Conservation (phyloP, 2,113 vertebrate species). For the Aphelocoma coerulescens region DNA sequence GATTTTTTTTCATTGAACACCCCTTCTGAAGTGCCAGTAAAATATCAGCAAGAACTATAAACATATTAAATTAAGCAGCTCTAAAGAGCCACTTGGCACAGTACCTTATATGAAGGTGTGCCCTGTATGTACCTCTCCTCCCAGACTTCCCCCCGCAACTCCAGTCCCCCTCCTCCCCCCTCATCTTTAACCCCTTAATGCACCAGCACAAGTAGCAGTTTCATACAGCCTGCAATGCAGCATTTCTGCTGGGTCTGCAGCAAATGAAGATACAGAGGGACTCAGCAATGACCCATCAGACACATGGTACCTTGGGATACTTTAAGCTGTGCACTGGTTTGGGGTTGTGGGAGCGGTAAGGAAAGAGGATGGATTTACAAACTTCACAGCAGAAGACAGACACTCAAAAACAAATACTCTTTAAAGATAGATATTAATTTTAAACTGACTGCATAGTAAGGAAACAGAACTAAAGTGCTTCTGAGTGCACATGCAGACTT, state of each 20-base stretch:
- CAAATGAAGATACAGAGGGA: neutral
- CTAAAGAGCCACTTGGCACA: neutral
- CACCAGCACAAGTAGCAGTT: neutral
- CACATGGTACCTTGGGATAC: neutral
- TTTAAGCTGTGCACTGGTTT: neutral
- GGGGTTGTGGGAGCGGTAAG: neutral
- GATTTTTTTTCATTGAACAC: constrained; percentile 20
- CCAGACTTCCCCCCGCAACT: neutral
- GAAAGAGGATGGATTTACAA: neutral
- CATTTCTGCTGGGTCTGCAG: neutral
- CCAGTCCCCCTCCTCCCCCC: neutral
- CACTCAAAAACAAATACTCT: neutral
- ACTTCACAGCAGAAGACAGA: neutral
- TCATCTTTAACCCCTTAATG: neutral
- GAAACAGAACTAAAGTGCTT: neutral
- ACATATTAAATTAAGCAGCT: neutral
- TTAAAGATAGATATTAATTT: neutral
- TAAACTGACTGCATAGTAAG: neutral
- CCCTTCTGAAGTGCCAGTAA: neutral
- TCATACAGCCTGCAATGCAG: neutral
- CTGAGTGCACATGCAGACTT: neutral
- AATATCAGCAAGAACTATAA: neutral
- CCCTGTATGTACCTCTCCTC: neutral
- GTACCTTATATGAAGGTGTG: neutral
- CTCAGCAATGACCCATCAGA: neutral